Evolutionary conservation across 2,113 vertebrate genomes (phyloP).

Genomic region (Lophura nycthemera): DNA sequence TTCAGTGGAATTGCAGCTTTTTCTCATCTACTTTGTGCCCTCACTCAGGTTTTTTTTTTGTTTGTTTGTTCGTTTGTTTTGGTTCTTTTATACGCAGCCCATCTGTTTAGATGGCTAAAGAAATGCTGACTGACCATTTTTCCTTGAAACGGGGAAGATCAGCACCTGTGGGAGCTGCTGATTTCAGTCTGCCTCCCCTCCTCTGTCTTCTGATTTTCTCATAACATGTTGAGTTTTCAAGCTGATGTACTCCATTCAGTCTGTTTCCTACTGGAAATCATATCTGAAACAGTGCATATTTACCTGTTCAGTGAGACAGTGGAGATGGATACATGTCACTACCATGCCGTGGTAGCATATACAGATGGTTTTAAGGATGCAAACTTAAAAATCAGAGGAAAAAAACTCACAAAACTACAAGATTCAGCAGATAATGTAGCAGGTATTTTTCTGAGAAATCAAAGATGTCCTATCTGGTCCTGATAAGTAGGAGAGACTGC

Average conservation of each 20-base stretch:
- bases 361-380: not conserved
- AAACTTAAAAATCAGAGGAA: not conserved
- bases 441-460: not conserved
- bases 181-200: not conserved
- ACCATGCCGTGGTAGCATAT: not conserved
- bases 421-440: not conserved
- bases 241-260: not conserved
- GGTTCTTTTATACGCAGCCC: not conserved
- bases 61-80: not conserved
- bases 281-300: not conserved
- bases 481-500: not conserved
- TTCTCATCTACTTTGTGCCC: not conserved
- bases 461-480: not conserved
- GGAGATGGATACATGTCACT: not conserved
- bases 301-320: not conserved
- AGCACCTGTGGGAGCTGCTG: not conserved
- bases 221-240: not conserved
- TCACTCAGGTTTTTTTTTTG: not conserved
- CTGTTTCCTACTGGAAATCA: not conserved
- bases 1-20: not conserved
- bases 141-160: not conserved
- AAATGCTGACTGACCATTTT: not conserved
- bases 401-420: not conserved
- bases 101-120: not conserved
- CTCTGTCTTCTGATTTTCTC: not conserved